Evolutionary conservation across 2,797 vertebrate species (phyloP).

Genomic region (Vireo griseus): DNA sequence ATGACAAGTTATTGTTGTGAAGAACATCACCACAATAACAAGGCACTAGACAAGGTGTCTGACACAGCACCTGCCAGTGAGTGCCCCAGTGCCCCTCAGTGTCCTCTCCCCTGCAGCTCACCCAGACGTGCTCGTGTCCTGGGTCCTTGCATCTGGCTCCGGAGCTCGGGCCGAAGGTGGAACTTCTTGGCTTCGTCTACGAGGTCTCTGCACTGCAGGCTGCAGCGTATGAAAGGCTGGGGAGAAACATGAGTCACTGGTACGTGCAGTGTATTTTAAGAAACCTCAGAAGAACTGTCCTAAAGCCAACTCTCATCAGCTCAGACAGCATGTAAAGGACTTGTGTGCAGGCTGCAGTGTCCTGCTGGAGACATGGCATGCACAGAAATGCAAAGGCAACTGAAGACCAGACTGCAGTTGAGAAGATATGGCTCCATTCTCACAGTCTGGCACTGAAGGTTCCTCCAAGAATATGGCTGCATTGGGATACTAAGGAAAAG

Average conservation of each 20-base stretch:
- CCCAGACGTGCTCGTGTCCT: conserved; percentile 93
- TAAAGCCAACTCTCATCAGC: background rate
- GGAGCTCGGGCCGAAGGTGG: conserved; percentile 92
- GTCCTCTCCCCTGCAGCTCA: conserved; percentile 46
- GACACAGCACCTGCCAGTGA: background rate
- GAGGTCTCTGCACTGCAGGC: conserved; percentile 94
- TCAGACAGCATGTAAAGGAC: background rate
- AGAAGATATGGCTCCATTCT: background rate
- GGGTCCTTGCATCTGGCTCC: conserved; percentile 97
- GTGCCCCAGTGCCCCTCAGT: background rate
- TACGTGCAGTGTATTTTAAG: background rate
- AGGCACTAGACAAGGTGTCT: background rate
- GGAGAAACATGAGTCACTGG: conserved; percentile 31
- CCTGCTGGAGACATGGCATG: background rate
- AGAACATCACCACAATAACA: background rate
- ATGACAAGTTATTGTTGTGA: background rate
- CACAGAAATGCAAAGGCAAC: background rate
- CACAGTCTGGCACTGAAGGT: background rate
- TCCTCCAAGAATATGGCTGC: background rate
- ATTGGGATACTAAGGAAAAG: background rate
- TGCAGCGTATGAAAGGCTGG: conserved; percentile 93
- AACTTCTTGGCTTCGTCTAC: conserved; percentile 99
- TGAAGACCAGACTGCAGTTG: background rate
- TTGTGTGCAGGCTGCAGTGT: background rate
- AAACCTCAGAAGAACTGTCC: background rate